Conservation (phyloP, 2,888 invertebrate genomes). For the Seira musarum region DNA sequence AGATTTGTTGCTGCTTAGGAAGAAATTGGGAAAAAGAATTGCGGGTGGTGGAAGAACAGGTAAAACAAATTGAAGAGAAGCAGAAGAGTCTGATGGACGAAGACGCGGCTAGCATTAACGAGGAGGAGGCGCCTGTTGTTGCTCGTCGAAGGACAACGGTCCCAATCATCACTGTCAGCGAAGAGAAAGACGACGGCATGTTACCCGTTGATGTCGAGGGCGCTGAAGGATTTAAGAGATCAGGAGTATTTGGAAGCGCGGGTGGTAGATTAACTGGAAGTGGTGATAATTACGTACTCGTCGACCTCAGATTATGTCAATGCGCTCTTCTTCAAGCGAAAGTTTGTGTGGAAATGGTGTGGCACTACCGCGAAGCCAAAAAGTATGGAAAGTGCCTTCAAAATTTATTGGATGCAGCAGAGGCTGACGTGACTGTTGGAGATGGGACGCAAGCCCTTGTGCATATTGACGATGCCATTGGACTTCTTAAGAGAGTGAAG, state of each 20-base stretch:
- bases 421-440: constrained; percentile 62
- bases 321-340: constrained; percentile 65
- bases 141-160: no score
- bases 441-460: constrained; percentile 64
- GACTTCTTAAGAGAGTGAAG: constrained; percentile 56
- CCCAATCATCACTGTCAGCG: not conserved
- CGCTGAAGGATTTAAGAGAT: not conserved
- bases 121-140: not conserved
- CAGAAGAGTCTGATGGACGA: constrained; percentile 15
- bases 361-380: constrained; percentile 65
- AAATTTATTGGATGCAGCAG: constrained; percentile 65
- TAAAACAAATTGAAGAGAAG: constrained; percentile 23
- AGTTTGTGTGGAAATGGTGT: constrained; percentile 66
- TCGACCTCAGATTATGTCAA: constrained; percentile 65
- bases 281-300: not conserved
- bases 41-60: constrained; percentile 26
- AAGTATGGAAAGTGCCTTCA: constrained; percentile 66
- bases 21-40: not conserved
- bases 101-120: not conserved
- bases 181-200: not conserved
- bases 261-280: not conserved
- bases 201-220: not conserved
- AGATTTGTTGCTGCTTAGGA: not conserved
- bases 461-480: constrained; percentile 65
- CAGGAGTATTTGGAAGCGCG: not conserved